Evolutionary conservation across 2,797 vertebrate species (phyloP).

Genomic region (Acanthornis magna): DNA sequence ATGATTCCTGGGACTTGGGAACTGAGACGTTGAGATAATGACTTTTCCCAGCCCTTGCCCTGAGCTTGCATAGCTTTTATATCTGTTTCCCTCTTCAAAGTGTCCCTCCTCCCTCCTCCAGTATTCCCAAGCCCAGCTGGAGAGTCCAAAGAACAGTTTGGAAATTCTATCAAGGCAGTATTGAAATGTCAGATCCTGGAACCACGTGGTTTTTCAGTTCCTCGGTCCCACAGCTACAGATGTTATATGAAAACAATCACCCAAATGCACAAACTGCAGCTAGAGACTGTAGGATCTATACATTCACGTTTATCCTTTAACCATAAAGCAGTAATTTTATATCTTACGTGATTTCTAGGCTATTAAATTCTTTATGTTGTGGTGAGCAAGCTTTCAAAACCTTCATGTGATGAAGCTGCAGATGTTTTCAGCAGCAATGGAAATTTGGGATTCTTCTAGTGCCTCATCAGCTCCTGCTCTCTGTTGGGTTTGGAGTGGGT

Average conservation of each 20-base stretch:
- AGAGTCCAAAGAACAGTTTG: background rate
- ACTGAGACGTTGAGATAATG: background rate
- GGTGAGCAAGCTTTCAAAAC: background rate
- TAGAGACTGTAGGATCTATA: background rate
- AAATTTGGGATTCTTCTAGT: background rate
- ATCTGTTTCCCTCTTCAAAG: constrained; percentile 12
- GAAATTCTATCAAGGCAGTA: background rate
- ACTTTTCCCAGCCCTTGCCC: background rate
- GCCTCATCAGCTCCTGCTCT: background rate
- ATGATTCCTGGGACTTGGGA: background rate
- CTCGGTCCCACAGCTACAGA: background rate
- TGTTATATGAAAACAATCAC: background rate
- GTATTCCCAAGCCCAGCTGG: background rate
- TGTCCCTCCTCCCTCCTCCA: background rate
- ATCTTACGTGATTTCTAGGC: background rate
- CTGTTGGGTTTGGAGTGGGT: background rate
- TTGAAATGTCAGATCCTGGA: background rate
- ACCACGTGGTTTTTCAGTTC: background rate
- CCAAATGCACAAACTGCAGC: background rate
- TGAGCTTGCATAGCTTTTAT: background rate
- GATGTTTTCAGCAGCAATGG: background rate
- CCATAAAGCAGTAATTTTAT: background rate
- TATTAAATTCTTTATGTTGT: background rate
- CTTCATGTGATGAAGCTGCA: background rate
- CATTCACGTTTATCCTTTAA: background rate